Evolutionary conservation across 2,113 vertebrate species (phyloP).

Genomic region (Neotoma lepida): DNA sequence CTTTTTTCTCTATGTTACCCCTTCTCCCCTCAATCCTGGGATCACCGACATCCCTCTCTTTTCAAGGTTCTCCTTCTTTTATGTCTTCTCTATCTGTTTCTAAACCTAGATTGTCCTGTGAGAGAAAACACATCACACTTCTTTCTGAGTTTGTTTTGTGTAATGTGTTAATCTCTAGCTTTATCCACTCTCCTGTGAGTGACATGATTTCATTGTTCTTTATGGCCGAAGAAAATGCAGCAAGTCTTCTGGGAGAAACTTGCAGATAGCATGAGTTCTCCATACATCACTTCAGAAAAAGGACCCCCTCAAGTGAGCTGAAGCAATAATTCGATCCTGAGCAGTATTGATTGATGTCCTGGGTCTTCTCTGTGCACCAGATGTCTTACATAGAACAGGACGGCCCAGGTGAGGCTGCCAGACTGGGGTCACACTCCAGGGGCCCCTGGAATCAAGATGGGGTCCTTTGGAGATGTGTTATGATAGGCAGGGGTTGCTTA

Average conservation of each 20-base stretch:
- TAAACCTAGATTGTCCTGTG: neutral
- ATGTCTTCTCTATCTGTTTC: neutral
- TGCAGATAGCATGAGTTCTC: neutral
- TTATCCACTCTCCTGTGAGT: neutral
- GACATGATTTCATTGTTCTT: neutral
- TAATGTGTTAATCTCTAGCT: neutral
- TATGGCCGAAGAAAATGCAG: neutral
- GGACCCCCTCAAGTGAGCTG: neutral
- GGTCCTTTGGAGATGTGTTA: neutral
- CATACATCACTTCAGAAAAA: neutral
- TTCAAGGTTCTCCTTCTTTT: neutral
- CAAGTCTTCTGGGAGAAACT: slow-evolving; percentile 13
- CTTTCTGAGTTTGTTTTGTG: neutral
- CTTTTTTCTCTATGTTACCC: neutral
- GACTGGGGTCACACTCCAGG: neutral
- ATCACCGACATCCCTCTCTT: neutral
- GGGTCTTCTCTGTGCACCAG: neutral
- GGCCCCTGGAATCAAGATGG: neutral
- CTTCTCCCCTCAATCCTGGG: neutral
- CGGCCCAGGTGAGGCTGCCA: neutral
- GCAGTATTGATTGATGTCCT: neutral
- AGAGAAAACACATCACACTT: neutral
- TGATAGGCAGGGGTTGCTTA: neutral
- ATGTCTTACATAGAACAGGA: neutral
- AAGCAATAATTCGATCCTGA: neutral